Evolutionary conservation across 1,140 invertebrate species (phyloP), one percentile per base, ranked within the genome.

Genomic region (Steinernema khuongi): DNA sequence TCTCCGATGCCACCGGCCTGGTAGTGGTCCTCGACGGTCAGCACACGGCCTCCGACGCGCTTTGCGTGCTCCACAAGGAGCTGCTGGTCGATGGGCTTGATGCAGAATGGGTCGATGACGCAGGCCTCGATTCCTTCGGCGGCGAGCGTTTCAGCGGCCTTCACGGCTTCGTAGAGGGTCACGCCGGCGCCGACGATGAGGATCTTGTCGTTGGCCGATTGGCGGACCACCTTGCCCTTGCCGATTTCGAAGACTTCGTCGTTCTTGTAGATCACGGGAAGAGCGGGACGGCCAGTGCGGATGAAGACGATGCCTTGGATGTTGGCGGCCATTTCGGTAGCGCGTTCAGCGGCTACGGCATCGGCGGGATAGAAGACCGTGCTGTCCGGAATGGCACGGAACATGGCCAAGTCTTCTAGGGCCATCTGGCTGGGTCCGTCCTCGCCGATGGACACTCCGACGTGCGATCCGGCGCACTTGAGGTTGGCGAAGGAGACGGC

Each of bases 11-110:
- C 96, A 82, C 96, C 94, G 91, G 82, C 91, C 60, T 91, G 89
- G 85, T 99, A 99, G 87, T 99, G 96, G 87, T 99, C 96, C 86
- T 99, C 96, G 1, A 97, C 93, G 31, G 94, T 94, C 50, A 99
- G 81, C 36, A 98, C 89, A 29, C 90, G 89, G 0, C 94, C 94
- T 33, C 91, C 91, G 74, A 89, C 91, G 67, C 91, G 90, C 67
- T 89, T 89, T 14, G 94, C 94, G 85, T 94, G 90, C 66, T 89
- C 87, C 50, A 92, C 87, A 31, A 99, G 90, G 0, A 90, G 88
- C 0, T 89, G 88, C 60, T 88, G 88, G 87, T 99, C 96, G 50
- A 99, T 87, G 0, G 96, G 96, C 87, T 99, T 97, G 69, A 99
- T 89, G 26, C 81, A 77, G 80, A 85, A 85, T 17, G 80, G 70